Evolutionary conservation across 1,140 invertebrate genomes (phyloP).

Genomic region (Pseudoatta argentina): DNA sequence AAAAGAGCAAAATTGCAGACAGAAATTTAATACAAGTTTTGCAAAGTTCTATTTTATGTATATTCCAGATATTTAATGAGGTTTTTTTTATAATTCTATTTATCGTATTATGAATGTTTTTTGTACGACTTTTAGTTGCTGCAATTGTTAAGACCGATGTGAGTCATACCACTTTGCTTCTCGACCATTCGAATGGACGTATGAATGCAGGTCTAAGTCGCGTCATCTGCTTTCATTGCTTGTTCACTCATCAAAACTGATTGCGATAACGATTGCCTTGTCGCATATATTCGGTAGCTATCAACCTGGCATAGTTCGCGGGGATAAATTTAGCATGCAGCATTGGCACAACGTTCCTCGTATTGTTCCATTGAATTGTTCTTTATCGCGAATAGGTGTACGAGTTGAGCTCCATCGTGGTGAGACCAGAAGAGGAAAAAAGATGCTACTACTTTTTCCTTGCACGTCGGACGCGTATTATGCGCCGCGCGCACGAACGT

Average conservation of each 20-base stretch:
- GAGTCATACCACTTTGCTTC: conserved; percentile 36
- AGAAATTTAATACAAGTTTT: too few relatives aligned
- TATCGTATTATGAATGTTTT: background rate
- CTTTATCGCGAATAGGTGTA: background rate
- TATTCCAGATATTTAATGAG: background rate
- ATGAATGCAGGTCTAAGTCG: conserved; percentile 34
- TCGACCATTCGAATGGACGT: conserved; percentile 35
- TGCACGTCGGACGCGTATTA: conserved; percentile 19
- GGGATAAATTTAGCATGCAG: conserved; percentile 24
- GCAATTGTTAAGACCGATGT: background rate
- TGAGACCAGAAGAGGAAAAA: background rate
- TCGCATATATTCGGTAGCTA: conserved; percentile 4
- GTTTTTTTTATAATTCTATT: background rate
- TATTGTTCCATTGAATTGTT: conserved; percentile 19
- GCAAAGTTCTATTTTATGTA: background rate
- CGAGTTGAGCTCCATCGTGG: background rate
- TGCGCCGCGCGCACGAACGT: conserved; percentile 8
- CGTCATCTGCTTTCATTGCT: conserved; percentile 47
- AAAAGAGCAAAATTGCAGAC: too few relatives aligned
- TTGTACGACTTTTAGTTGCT: conserved; percentile 10
- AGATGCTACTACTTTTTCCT: conserved; percentile 20
- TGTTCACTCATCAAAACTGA: conserved; percentile 54
- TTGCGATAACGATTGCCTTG: conserved; percentile 40
- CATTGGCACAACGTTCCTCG: background rate
- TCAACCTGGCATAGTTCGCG: background rate